Conservation (phyloP, 2,888 invertebrate genomes). For the Boloria selene region DNA sequence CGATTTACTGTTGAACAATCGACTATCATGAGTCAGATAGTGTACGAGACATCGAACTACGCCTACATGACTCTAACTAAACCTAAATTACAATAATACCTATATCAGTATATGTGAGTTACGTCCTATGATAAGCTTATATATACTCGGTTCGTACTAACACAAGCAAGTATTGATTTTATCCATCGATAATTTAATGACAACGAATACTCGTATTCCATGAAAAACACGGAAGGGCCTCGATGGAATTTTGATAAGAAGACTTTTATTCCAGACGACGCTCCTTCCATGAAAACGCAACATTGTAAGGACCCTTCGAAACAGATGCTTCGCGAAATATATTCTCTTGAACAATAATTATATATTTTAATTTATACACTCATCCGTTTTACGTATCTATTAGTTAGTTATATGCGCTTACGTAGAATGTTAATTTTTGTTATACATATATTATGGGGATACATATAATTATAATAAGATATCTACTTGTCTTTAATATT, state of each 20-base stretch:
- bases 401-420: slow-evolving; percentile 44
- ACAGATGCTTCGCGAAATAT: slow-evolving; percentile 56
- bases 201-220: slow-evolving; percentile 39
- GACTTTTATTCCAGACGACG: slow-evolving; percentile 59
- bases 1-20: slow-evolving; percentile 77
- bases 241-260: slow-evolving; percentile 68
- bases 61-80: slow-evolving; percentile 57
- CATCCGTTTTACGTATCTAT: slow-evolving; percentile 56
- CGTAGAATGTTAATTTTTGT: slow-evolving; percentile 53
- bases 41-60: slow-evolving; percentile 66
- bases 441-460: no score
- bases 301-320: slow-evolving; percentile 57
- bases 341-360: slow-evolving; percentile 68
- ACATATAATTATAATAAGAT: not conserved
- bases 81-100: not conserved
- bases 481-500: not conserved
- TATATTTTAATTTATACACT: slow-evolving; percentile 73
- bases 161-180: slow-evolving; percentile 29
- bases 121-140: not conserved
- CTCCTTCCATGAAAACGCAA: slow-evolving; percentile 62
- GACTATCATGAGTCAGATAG: slow-evolving; percentile 71
- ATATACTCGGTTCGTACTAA: slow-evolving; percentile 4
- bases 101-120: not conserved
- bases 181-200: slow-evolving; percentile 44
- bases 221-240: slow-evolving; percentile 54